Evolutionary conservation across 2,888 invertebrate genomes (phyloP), one percentile per base, ranked within the genome.

Genomic region (Argynnis bischoffii): DNA sequence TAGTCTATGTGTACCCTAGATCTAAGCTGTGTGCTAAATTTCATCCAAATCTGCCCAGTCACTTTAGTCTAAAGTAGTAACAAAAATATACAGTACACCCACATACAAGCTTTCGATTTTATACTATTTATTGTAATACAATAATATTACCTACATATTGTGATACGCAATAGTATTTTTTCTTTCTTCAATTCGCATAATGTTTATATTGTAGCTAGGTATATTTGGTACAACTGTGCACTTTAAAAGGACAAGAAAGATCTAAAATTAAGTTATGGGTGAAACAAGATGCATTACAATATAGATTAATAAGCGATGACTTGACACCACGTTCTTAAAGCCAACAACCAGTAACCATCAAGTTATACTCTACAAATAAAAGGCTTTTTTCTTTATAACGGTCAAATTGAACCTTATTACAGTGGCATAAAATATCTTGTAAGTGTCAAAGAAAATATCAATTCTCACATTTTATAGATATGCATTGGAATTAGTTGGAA

Each of bases 231-330:
- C 13, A 35, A n/a, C n/a, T 35, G 5, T 15, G 47, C n/a, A 21
- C 21, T 48, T 47, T 59, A 47, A 47, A 47, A 59, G 18, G 47
- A 41, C n/a, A 11, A 21, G 47, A 47, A 59, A 4, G 47, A 59
- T n/a, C 21, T 47, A 47, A 47, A 59, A 59, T 59, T 59, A 59
- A 63, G 21, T 48, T 55, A 67, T 60, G 53, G 46, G 77, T 84
- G 81, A 91, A 90, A 93, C 90, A 92, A 83, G 79, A 78, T 86
- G 85, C 86, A 92, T 92, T 92, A 90, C 85, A 90, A 92, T 91
- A 90, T 90, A 90, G 86, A 92, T 92, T 90, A 91, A 89, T 86
- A 83, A 85, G 81, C 84, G 78, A 90, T 91, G 92, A 91, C 91
- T 92, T 89, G 90, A 90, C 91, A 89, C 86, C 87, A 79, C 73